phyloP scores from a whole-genome alignment of 2,797 vertebrate genomes.

The Tadarida brasiliensis region DNA sequence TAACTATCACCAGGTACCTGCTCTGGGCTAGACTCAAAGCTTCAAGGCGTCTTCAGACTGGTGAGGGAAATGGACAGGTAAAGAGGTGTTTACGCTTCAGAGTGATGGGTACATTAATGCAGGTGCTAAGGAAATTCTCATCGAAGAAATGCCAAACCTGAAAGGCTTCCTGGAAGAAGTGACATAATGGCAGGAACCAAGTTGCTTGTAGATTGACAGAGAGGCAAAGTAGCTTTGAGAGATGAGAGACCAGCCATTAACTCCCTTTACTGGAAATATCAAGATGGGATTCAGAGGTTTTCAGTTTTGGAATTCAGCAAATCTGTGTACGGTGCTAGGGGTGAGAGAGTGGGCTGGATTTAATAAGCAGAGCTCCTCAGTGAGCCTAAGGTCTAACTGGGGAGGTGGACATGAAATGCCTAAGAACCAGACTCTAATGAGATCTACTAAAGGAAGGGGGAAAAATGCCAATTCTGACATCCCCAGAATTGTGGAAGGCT shows the following conservation, averaged over 20 bases:
- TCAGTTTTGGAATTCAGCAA: not conserved
- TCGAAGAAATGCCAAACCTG: not conserved
- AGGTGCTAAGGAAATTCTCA: not conserved
- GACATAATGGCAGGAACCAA: not conserved
- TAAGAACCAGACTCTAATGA: not conserved
- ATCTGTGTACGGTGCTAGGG: not conserved
- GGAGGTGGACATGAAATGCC: not conserved
- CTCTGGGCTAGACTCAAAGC: not conserved
- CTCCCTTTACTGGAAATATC: not conserved
- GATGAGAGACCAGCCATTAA: not conserved
- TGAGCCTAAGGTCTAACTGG: not conserved
- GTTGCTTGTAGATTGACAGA: not conserved
- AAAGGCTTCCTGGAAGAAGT: slow-evolving; percentile 48
- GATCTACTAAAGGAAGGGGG: not conserved
- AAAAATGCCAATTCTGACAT: not conserved
- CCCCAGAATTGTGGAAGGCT: not conserved
- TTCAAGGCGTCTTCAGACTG: not conserved
- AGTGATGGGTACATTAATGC: not conserved
- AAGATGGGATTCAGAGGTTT: slow-evolving; percentile 16
- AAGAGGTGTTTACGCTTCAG: not conserved
- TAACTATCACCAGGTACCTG: not conserved
- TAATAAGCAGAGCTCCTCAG: not conserved
- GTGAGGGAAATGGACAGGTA: not conserved
- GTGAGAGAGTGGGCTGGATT: not conserved
- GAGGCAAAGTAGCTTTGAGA: not conserved